Percentiles rank a stretch among this genome's conserved stretches.
Conservation (phyloP, 37 sponge, comb jelly and placozoan species). For the Halisarca cf. caerulea region DNA sequence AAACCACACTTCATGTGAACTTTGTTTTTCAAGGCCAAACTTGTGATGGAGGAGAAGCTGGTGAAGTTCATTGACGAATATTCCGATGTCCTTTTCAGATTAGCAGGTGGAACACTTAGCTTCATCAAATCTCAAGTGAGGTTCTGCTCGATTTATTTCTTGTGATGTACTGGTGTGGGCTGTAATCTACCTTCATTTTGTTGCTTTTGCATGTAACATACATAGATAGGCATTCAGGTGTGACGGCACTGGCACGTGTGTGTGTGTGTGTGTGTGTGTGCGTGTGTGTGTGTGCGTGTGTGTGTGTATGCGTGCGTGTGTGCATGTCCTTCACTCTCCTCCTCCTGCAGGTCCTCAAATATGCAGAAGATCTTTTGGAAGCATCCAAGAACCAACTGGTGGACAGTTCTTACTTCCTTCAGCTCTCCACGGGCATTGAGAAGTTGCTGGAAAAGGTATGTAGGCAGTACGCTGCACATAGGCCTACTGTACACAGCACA, state of each 20-base stretch:
- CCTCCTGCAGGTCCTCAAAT: background rate
- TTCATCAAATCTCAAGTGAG: constrained; percentile 16
- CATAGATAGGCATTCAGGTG: background rate
- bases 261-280: constrained; percentile 33
- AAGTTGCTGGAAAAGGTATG: constrained; percentile 14
- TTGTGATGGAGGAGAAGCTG: constrained; percentile 28
- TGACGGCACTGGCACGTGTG: background rate
- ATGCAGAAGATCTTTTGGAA: constrained; percentile 3
- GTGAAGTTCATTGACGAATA: background rate
- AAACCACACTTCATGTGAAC: background rate
- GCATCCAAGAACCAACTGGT: background rate
- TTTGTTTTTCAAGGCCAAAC: background rate
- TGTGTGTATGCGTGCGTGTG: background rate
- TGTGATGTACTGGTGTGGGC: background rate
- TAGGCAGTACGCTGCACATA: background rate
- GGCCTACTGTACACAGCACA: background rate
- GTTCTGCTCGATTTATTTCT: background rate
- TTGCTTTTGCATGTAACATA: background rate
- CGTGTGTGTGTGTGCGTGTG: background rate
- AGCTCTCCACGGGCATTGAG: background rate
- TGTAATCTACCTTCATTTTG: background rate
- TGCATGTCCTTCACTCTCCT: background rate
- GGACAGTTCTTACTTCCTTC: background rate
- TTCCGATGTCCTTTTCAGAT: background rate
- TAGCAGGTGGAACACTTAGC: constrained; percentile 14